Percentiles rank a stretch among this genome's conserved stretches.
These are phyloP conservation scores for Ditylenchus weischeri DNA, from an alignment of 2,888 invertebrate genomes.

Conservation along the genomic window DNA sequence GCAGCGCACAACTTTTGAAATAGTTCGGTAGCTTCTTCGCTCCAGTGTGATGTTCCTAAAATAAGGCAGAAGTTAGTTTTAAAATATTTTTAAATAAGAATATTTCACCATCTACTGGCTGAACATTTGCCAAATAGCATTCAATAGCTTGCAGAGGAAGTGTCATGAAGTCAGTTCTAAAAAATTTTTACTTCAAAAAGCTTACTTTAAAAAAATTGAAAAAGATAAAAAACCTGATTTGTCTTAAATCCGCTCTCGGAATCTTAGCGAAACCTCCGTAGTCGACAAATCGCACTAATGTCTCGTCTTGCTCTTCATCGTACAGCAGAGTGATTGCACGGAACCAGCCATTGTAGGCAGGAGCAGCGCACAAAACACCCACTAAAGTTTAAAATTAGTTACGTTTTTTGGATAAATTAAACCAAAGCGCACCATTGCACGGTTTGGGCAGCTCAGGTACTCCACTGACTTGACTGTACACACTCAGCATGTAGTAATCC, in stretches of 20 bases:
- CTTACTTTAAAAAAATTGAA: neutral
- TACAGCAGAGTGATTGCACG: conserved; percentile 78
- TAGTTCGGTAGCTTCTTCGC: conserved; percentile 42
- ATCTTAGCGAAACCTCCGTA: conserved; percentile 86
- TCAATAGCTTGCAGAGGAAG: conserved; percentile 96
- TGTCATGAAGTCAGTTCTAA: conserved; percentile 80
- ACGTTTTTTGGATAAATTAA: neutral
- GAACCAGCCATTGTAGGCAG: conserved; percentile 81
- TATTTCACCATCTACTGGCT: conserved; percentile 71
- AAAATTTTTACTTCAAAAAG: conserved; percentile 12
- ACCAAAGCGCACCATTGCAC: conserved; percentile 68
- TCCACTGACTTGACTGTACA: conserved; percentile 73
- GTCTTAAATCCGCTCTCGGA: conserved; percentile 75
- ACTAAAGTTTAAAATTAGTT: conserved; percentile 64
- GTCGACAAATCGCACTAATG: conserved; percentile 84
- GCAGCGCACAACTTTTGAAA: conserved; percentile 44
- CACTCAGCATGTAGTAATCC: conserved; percentile 75
- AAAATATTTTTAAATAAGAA: neutral
- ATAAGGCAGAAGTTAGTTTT: neutral
- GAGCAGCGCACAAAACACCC: conserved; percentile 83
- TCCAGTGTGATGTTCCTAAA: conserved; percentile 50
- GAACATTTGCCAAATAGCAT: conserved; percentile 83
- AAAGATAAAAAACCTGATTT: conserved; percentile 69
- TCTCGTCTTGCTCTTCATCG: conserved; percentile 65
- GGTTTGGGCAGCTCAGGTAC: conserved; percentile 78